Conservation (phyloP, 2,888 invertebrate species). For the Zaprionus bogoriensis region DNA sequence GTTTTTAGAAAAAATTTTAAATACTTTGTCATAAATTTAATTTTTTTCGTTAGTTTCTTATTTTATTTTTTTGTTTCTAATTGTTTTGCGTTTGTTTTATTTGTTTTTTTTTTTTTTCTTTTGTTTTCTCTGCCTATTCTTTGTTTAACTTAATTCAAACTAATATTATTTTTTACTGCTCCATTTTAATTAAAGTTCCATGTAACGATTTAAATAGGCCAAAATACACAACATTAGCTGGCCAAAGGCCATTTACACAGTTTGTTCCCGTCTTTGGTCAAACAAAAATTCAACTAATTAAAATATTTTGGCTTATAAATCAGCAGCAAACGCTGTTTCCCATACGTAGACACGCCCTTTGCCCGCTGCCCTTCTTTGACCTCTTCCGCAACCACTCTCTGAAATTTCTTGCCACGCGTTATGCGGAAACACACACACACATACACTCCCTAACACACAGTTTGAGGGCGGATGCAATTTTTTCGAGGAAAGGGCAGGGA, state of each 20-base stretch:
- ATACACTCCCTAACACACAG: too few relatives aligned
- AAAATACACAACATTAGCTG: constrained; percentile 53
- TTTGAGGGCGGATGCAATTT: background rate
- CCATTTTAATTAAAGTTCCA: constrained; percentile 53
- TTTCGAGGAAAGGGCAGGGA: background rate
- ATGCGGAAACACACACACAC: background rate
- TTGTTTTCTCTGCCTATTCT: too few relatives aligned
- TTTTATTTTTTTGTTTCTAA: too few relatives aligned
- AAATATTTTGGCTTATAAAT: constrained; percentile 62
- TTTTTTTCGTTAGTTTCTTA: too few relatives aligned
- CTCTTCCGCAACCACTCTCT: background rate
- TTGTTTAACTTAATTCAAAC: too few relatives aligned
- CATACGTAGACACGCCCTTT: constrained; percentile 9
- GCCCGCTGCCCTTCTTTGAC: background rate
- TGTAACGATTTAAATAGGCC: constrained; percentile 44
- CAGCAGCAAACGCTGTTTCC: constrained; percentile 27
- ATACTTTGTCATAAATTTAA: too few relatives aligned
- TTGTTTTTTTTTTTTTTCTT: too few relatives aligned
- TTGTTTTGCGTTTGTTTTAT: too few relatives aligned
- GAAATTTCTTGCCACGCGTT: background rate
- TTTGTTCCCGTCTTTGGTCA: constrained; percentile 5
- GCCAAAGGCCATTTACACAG: constrained; percentile 13
- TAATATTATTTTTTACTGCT: background rate
- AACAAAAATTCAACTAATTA: constrained; percentile 59
- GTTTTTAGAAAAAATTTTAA: too few relatives aligned